These are phyloP conservation scores for Drosophila kanekoi DNA, from an alignment of 2,888 invertebrate species.

Conservation along the genomic window DNA sequence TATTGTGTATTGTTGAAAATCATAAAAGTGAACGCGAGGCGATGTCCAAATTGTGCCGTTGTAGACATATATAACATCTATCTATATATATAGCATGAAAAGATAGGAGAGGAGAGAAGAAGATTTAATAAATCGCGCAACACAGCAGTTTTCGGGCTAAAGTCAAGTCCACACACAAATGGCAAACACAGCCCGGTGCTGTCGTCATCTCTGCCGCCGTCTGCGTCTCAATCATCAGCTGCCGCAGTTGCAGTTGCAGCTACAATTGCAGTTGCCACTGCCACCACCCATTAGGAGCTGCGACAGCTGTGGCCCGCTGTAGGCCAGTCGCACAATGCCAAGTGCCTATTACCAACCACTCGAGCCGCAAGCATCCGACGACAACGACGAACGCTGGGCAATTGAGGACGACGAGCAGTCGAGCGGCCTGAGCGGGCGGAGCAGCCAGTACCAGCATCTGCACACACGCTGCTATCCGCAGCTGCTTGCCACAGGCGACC, in stretches of 20 bases:
- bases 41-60: slow-evolving; percentile 25
- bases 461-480: slow-evolving; percentile 40
- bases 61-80: slow-evolving; percentile 12
- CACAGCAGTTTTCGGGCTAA: neutral
- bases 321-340: slow-evolving; percentile 55
- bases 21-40: slow-evolving; percentile 4
- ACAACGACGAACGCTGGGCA: slow-evolving; percentile 18
- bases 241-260: slow-evolving; percentile 24
- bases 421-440: neutral
- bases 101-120: neutral
- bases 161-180: slow-evolving; percentile 49
- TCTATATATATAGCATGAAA: neutral
- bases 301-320: slow-evolving; percentile 21
- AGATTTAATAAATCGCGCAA: neutral
- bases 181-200: slow-evolving; percentile 48
- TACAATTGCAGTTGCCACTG: slow-evolving; percentile 19
- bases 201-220: slow-evolving; percentile 41
- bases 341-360: slow-evolving; percentile 73
- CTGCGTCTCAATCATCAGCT: slow-evolving; percentile 26
- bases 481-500: slow-evolving; percentile 2
- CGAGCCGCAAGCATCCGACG: slow-evolving; percentile 46
- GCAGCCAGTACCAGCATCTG: slow-evolving; percentile 12
- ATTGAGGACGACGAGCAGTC: neutral
- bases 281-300: slow-evolving; percentile 5
- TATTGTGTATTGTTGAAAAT: too few relatives aligned